Evolutionary conservation across 2,888 invertebrate genomes (phyloP), one percentile per base, ranked within the genome.

Genomic region (Pogonocherus hispidulus): DNA sequence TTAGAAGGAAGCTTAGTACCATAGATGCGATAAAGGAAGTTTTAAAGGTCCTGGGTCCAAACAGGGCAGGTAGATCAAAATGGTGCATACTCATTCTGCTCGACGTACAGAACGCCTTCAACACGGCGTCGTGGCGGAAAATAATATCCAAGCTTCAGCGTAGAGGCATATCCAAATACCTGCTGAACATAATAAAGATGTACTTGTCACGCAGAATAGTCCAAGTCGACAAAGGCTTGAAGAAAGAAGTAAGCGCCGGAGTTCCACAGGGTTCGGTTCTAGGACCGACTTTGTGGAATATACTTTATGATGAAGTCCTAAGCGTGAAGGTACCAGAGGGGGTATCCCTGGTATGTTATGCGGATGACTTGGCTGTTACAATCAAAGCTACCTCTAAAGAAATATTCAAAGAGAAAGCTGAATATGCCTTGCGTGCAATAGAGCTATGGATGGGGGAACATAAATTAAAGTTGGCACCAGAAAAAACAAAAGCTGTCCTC

Each of bases 201-300:
- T 47, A 47, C 16, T 18, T 47, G 18, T 8, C 14, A 3, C 3
- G 14, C 3, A 47, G 47, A 16, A 18, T 14, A 3, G 8, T 47
- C 2, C 14, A 47, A 16, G 19, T 47, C 16, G 16, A 18, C 16
- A 27, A 8, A 27, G 9, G 3, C 3, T 8, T 8, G 5, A 16
- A 18, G 2, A 8, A 14, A 16, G 3, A 18, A 5, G 19, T 47
- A 18, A 5, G 14, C 5, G 47, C 47, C 3, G 67, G 67, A 18
- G 63, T 67, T 1, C 67, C 63, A 20, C 67, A 68, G 49, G 64
- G 60, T 11, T 68, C 64, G 0, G 44, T 68, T 4, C 9, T 68
- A 16, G 67, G 63, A 16, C 60, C 68, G 3, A 22, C 52, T 9
- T 27, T 68, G 18, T 68, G 65, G 55, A 65, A 64, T 37, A 11